Percentiles rank a stretch among this genome's conserved stretches.
phyloP scores from a whole-genome alignment of 2,113 vertebrate species.

The Xiphorhynchus elegans region DNA sequence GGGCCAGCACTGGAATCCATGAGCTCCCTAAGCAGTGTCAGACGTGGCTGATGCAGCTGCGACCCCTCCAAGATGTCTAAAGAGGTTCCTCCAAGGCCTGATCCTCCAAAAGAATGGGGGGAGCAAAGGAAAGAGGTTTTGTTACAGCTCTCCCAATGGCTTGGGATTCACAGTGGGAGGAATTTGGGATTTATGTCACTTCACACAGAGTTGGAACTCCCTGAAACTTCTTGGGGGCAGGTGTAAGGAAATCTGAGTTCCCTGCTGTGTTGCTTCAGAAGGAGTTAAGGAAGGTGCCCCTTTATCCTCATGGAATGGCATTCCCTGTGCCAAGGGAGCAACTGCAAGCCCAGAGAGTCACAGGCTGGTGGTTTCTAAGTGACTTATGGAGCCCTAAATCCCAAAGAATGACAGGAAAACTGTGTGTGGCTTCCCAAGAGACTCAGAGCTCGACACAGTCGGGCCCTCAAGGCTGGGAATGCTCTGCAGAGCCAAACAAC shows the following conservation, averaged over 20 bases:
- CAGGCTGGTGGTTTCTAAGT: not conserved
- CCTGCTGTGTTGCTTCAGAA: not conserved
- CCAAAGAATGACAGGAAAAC: not conserved
- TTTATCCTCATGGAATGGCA: not conserved
- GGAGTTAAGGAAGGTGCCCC: not conserved
- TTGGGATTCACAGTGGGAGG: not conserved
- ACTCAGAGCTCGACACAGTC: not conserved
- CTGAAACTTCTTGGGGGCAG: not conserved
- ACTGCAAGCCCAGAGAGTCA: not conserved
- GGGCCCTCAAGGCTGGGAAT: not conserved
- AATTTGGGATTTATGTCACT: not conserved
- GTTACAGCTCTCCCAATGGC: not conserved
- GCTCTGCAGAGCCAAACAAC: not conserved
- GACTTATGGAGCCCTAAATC: not conserved
- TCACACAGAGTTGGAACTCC: not conserved
- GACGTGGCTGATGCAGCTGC: not conserved
- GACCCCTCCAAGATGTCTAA: not conserved
- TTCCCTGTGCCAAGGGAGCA: not conserved
- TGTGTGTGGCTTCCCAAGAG: fast-evolving
- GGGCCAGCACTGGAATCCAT: constrained; percentile 12
- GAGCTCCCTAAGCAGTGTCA: not conserved
- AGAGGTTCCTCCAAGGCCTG: not conserved
- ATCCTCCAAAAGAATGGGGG: fast-evolving
- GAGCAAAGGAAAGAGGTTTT: not conserved
- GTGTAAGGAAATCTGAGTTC: not conserved